Base-by-base conservation (phyloP, 2,113 vertebrate genomes). In the Nothobranchius furzeri region DNA sequence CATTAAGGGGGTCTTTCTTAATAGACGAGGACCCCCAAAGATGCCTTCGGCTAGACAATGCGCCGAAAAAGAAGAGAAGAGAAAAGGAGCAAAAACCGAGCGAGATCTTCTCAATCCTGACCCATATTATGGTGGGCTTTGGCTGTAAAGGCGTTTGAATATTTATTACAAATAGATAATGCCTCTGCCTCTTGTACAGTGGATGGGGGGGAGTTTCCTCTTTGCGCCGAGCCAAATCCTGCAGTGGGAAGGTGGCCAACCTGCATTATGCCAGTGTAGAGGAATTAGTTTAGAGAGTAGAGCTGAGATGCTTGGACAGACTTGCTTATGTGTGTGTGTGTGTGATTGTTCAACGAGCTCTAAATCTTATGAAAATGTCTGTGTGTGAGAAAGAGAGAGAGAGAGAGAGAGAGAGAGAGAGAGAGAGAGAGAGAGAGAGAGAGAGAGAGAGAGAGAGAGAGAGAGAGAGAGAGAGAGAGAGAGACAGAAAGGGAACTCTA, bases 101-200 rank as follows among this genome's bases (percentile, higher is more conserved):
- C 25, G 7, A 70, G 78, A 89, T 85, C 83, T 85, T 86, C 87
- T 88, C 87, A 85, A 90, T 92, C 88, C 80, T 92, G 90, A 92
- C 91, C 90, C 80, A 83, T 81, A 90, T 91, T 89, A 85, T 88
- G 78, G 64, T 54, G 69, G 82, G 85, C 87, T 90, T 90, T 90
- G 84, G 79, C 78, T 88, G 65, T 12, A 55, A 81, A 76, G 54
- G 56, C 71, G 51, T 76, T 83, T 86, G 87, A 90, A 89, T 92
- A 92, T 93, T 93, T 93, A 92, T 92, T 90, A 91, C 89, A 91
- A 87, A 88, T 90, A 91, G 89, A 92, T 90, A 87, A 90, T 87
- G 83, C 84, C 90, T 76, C 54, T 9, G 52, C 66, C 74, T 79
- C 81, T 82, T 68, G 78, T 83, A 87, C 84, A 77, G 81, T 79